Percentiles rank a stretch among this genome's conserved stretches.
Evolutionary conservation across 2,797 vertebrate species (phyloP).

Genomic region (Garrulus glandarius): DNA sequence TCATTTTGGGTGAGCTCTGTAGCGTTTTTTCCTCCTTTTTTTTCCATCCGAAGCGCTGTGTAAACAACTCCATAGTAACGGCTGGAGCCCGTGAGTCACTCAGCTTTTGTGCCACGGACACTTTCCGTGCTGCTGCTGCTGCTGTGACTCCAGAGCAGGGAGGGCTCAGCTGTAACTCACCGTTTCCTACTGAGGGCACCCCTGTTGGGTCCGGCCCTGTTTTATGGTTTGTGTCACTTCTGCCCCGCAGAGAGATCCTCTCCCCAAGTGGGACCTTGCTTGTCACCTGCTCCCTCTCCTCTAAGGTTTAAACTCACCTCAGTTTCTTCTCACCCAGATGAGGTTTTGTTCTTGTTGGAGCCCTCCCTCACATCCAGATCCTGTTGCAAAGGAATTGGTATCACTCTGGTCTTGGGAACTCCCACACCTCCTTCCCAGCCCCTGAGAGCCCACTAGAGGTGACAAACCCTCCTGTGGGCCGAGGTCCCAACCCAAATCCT

Average conservation of each 20-base stretch:
- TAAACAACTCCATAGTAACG: conserved; percentile 23
- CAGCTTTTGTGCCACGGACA: not conserved
- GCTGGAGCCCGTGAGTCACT: conserved; percentile 14
- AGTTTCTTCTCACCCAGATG: not conserved
- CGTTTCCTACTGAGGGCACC: not conserved
- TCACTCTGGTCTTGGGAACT: not conserved
- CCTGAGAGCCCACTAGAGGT: accelerated
- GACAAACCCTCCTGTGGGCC: not conserved
- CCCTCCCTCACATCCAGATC: not conserved
- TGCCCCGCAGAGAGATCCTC: not conserved
- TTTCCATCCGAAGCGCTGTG: not conserved
- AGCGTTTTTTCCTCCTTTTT: not conserved
- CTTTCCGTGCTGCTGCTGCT: not conserved
- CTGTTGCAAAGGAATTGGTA: not conserved
- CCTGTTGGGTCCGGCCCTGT: accelerated
- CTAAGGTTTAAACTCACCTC: not conserved
- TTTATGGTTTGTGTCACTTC: not conserved
- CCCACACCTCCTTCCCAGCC: not conserved
- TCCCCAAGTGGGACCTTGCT: not conserved
- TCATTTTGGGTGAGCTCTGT: not conserved
- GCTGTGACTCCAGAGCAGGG: not conserved
- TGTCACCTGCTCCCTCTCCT: not conserved
- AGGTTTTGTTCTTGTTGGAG: not conserved
- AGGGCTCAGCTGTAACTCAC: not conserved
- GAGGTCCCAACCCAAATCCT: not conserved